Evolutionary conservation across 2,113 vertebrate species (phyloP), one percentile per base, ranked within the genome.

Genomic region (Dicaeum eximium): DNA sequence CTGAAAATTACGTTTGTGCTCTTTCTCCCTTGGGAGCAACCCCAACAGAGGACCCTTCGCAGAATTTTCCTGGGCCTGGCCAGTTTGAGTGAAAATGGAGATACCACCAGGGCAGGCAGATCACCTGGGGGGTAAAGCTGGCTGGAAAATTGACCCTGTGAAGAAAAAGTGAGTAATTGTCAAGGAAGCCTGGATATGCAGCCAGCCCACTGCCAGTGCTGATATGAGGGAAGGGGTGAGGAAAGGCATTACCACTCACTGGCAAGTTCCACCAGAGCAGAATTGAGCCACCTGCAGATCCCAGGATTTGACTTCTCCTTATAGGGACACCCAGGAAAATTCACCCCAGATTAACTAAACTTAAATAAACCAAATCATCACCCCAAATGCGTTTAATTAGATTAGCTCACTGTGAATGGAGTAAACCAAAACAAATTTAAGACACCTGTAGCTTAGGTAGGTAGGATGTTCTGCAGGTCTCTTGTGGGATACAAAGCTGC

Each of bases 61-160:
- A 90, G 78, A 82, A 47, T 67, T 91, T 67, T 67, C 58, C 78
- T 45, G 45, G 58, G 47, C 83, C 48, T 74, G 80, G 54, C n/a
- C 54, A 73, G 45, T 35, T 66, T 2, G 2, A 70, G 25, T 12
- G 13, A 80, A 40, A 57, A 22, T 27, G 30, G 27, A 80, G 45
- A 23, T 57, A 72, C 31, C 53, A 40, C 56, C 6, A 17, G 40
- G 60, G 27, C 22, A n/a, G 48, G 40, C 24, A 48, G 45, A 57
- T 25, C 57, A 81, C 23, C 57, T 33, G 7, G 11, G 25, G 23
- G 53, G 14, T 5, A 33, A 80, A 78, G 17, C 67, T 40, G 25
- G 17, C 48, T 71, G 66, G 40, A 77, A 92, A 88, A 9, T 9
- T 42, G 38, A 42, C 40, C 14, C 45, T 9, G 3, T 21, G 50